Conservation (phyloP, 2,888 invertebrate genomes). For the Nineta flava region DNA sequence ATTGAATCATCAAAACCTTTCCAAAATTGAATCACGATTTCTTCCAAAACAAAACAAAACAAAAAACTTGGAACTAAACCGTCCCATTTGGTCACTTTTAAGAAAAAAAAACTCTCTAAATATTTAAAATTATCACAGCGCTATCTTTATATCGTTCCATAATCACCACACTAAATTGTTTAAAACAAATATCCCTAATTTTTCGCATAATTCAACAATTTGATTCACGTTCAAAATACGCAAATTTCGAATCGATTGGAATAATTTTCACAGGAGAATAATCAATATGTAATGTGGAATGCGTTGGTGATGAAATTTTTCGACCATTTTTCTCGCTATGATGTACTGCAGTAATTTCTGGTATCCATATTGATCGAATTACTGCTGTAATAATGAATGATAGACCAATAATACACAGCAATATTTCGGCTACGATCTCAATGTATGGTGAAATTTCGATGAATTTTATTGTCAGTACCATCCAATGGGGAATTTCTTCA, state of each 20-base stretch:
- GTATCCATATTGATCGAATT: conserved; percentile 2
- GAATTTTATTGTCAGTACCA: conserved; percentile 29
- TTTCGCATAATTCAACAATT: neutral
- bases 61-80: too few species aligned
- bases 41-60: too few species aligned
- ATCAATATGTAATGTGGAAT: neutral
- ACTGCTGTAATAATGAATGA: conserved; percentile 24
- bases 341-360: neutral
- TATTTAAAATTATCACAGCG: too few species aligned
- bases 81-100: too few species aligned
- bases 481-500: conserved; percentile 26
- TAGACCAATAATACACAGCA: conserved; percentile 31
- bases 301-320: neutral
- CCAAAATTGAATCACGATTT: too few species aligned
- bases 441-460: conserved; percentile 34
- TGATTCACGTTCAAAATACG: conserved; percentile 2
- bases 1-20: too few species aligned
- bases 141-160: too few species aligned
- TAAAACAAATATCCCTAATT: too few species aligned
- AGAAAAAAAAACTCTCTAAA: too few species aligned
- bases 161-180: too few species aligned
- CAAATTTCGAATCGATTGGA: neutral
- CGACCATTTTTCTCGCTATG: neutral
- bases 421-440: conserved; percentile 29
- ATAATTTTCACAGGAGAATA: conserved; percentile 7